Evolutionary conservation across 2,113 vertebrate species (phyloP), one percentile per base, ranked within the genome.

Genomic region (Nibea coibor): DNA sequence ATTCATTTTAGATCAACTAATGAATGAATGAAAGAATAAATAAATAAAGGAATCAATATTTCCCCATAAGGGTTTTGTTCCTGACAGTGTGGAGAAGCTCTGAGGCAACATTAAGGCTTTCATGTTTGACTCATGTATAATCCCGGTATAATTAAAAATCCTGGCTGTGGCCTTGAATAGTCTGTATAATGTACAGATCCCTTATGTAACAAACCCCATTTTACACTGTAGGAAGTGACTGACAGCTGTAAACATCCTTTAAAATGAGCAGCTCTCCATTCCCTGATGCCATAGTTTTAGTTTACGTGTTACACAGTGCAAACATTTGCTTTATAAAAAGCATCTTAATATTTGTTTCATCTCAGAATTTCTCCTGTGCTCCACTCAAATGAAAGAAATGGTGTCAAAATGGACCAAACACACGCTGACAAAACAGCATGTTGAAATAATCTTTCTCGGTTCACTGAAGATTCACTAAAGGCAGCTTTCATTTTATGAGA

Each of bases 391-490:
- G 19, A n/a, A 59, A 24, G 19, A 56, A 48, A 66, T 9, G 17
- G 51, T 42, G 20, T 22, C 22, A 51, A 50, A 63, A 43, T 45
- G 22, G 39, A 31, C 45, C 28, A 57, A 57, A 83, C 24, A 63
- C 24, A 39, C 35, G 74, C 24, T 71, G 74, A 76, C 51, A 66
- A 31, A 57, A 65, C 56, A 58, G 24, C 43, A 45, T 56, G 47
- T 48, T 28, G 19, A 39, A 56, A 74, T 42, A 73, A 62, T 26
- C 42, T 63, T 72, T 16, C 45, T 74, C 14, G 12, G 47, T 64
- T 85, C 61, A 54, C 28, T 83, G 69, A 82, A 81, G 58, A 76
- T 76, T 67, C 31, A 83, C 68, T 61, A 68, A 85, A 75, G 79
- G 70, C 64, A 66, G 56, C 64, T 80, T 58, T 69, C 22, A 50